These are phyloP conservation scores for Trichonephila clavipes DNA, from an alignment of 1,140 invertebrate species.

Conservation along the genomic window DNA sequence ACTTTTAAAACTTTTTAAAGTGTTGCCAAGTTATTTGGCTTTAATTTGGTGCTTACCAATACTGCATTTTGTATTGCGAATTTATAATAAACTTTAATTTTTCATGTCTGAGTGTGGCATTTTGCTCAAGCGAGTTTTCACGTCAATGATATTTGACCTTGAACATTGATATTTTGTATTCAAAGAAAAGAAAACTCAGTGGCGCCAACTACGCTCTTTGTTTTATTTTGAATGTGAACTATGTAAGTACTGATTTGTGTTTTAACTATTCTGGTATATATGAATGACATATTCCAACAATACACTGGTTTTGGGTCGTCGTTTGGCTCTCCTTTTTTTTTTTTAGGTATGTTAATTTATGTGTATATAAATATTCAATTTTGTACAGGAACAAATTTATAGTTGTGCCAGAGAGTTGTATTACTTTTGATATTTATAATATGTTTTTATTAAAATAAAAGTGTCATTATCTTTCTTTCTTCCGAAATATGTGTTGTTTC, in stretches of 20 bases:
- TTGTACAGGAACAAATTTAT: slow-evolving; percentile 72
- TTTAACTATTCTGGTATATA: slow-evolving; percentile 17
- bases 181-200: background rate
- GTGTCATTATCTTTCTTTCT: slow-evolving; percentile 15
- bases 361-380: slow-evolving; percentile 44
- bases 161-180: background rate
- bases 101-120: background rate
- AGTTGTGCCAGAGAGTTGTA: slow-evolving; percentile 67
- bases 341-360: slow-evolving; percentile 22
- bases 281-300: slow-evolving; percentile 6
- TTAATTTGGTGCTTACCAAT: background rate
- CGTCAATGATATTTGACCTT: background rate
- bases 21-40: background rate
- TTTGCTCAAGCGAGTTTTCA: slow-evolving; percentile 26
- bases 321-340: slow-evolving; percentile 1
- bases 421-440: slow-evolving; percentile 64
- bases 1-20: background rate
- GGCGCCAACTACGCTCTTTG: slow-evolving; percentile 1
- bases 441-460: slow-evolving; percentile 64
- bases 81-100: background rate
- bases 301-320: slow-evolving; percentile 27
- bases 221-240: background rate
- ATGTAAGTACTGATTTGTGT: background rate
- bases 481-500: background rate
- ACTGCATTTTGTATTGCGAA: background rate